phyloP scores from a whole-genome alignment of 2,797 vertebrate genomes.

The Mionectes olivaceus region DNA sequence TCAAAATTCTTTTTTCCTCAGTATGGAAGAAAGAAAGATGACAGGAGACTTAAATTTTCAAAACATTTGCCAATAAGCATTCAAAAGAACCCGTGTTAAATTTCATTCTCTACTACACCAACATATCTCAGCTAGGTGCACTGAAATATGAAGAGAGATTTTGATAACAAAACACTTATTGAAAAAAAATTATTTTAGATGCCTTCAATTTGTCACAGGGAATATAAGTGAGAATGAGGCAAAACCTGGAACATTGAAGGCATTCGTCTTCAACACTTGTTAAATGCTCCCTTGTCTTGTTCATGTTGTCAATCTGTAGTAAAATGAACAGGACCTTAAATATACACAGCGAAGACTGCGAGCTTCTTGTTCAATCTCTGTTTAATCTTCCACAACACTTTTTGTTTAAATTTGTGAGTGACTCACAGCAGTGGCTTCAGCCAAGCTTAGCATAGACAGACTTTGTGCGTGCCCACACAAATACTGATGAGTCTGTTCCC shows the following conservation, averaged over 20 bases:
- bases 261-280: not conserved
- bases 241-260: not conserved
- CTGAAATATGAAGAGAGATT: not conserved
- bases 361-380: conserved; percentile 47
- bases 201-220: not conserved
- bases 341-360: not conserved
- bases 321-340: conserved; percentile 38
- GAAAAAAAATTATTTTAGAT: not conserved
- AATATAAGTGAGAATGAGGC: not conserved
- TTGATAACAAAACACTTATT: not conserved
- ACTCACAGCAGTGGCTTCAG: conserved; percentile 45
- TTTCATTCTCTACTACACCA: not conserved
- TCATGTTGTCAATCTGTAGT: conserved; percentile 21
- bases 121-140: not conserved
- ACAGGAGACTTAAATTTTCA: not conserved
- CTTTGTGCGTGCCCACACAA: not conserved
- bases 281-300: conserved; percentile 7
- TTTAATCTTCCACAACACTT: conserved; percentile 53
- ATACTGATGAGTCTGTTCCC: conserved; percentile 43
- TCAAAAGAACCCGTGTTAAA: not conserved
- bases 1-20: not conserved
- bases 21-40: not conserved
- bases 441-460: conserved; percentile 51
- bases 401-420: conserved; percentile 59
- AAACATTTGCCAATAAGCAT: not conserved